Conservation (phyloP, 2,113 vertebrate genomes). For the Macrotis lagotis region DNA sequence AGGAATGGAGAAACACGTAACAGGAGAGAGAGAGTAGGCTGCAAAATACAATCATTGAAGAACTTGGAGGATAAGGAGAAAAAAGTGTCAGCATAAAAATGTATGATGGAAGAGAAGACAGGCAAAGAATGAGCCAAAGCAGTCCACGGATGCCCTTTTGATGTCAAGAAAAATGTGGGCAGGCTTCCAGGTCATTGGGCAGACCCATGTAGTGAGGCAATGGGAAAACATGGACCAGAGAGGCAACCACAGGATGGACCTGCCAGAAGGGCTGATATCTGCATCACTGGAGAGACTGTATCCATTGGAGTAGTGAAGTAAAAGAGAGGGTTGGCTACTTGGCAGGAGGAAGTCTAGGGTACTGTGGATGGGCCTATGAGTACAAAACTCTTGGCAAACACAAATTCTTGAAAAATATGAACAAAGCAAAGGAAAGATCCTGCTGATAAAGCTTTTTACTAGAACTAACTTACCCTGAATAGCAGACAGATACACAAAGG, state of each 20-base stretch:
- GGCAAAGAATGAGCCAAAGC: not conserved
- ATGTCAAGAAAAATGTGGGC: not conserved
- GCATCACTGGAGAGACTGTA: not conserved
- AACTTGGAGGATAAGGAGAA: not conserved
- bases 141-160: not conserved
- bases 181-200: not conserved
- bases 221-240: not conserved
- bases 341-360: not conserved
- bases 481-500: constrained; percentile 97
- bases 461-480: constrained; percentile 91
- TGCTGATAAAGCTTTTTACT: not conserved
- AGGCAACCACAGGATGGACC: not conserved
- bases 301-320: not conserved
- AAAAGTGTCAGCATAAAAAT: not conserved
- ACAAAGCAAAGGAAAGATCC: not conserved
- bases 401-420: constrained; percentile 1
- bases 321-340: not conserved
- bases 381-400: constrained; percentile 41
- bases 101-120: not conserved
- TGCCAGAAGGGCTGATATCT: not conserved
- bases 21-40: not conserved
- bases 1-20: not conserved
- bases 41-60: not conserved
- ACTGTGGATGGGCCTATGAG: not conserved
- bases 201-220: not conserved